Evolutionary conservation across 1,140 invertebrate genomes (phyloP), one percentile per base, ranked within the genome.

Genomic region (Triops longicaudatus): DNA sequence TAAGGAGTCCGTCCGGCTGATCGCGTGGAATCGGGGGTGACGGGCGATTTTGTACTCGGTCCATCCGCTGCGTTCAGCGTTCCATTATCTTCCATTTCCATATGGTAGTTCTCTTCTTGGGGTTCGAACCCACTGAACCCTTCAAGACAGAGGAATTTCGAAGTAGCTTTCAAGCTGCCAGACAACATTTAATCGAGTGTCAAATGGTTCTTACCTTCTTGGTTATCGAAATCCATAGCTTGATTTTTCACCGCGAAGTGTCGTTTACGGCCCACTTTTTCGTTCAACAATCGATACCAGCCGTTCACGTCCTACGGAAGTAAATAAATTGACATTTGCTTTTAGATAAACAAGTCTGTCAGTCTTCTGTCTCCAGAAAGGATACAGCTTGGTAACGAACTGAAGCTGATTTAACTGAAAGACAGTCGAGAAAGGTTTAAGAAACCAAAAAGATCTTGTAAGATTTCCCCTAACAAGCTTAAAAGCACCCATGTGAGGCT

Each of bases 1-100:
- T 93, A 94, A 0, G 92, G 92, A 1, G 92, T 94, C 78, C 92
- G 86, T n/a, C 92, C 92, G 26, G 42, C 73, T 42, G 31, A 27
- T 12, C 26, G 50, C 17, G 10, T 9, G 5, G 50, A 63, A 22
- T 63, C 50, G 3, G 50, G n/a, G 50, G 17, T 63, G 50, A 63
- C 17, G 17, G 50, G 22, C n/a, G 50, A 17, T 63, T 63, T 63
- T 17, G 37, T 73, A 73, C 73, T 17, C 0, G 1, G 11, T 31
- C 6, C 37, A 0, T 73, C 73, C 17, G 5, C 73, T n/a, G 27
- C 9, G 26, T 10, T 74, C n/a, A 26, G 17, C 27, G n/a, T 26
- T 28, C 41, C 14, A 27, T 75, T 41, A 43, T 44, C 42, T 43
- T 75, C 74, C 17, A 11, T 31, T 41, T 43, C 42, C 28, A 12